Evolutionary conservation across 2,888 invertebrate genomes (phyloP).

Genomic region (Epinotia nisella): DNA sequence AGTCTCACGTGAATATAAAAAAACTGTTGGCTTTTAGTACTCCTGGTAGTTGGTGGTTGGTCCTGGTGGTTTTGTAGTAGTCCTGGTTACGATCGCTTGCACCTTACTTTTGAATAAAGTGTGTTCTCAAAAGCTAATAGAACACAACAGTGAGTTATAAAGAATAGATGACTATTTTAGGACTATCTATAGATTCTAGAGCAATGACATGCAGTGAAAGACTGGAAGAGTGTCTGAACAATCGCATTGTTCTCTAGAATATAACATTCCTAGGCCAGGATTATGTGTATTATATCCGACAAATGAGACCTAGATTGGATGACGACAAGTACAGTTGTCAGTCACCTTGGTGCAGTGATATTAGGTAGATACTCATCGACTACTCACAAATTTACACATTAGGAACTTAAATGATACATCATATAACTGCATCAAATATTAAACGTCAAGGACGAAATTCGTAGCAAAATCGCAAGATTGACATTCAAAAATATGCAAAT

Average conservation of each 20-base stretch:
- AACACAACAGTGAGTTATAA: not conserved
- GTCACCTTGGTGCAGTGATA: constrained; percentile 18
- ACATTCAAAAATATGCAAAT: constrained; percentile 49
- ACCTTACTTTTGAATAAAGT: not conserved
- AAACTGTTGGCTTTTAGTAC: too few species aligned
- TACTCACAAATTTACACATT: not conserved
- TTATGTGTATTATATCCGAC: not conserved
- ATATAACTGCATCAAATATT: constrained; percentile 48
- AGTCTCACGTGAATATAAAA: not conserved
- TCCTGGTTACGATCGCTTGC: not conserved
- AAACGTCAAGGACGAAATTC: constrained; percentile 67
- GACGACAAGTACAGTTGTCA: constrained; percentile 25
- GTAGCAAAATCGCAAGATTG: constrained; percentile 48
- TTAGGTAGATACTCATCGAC: not conserved
- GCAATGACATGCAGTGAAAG: not conserved
- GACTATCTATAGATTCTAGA: constrained; percentile 10
- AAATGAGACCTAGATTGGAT: constrained; percentile 2
- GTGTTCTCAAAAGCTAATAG: constrained; percentile 11
- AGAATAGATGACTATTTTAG: constrained; percentile 10
- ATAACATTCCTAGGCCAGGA: not conserved
- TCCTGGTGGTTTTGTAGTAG: too few species aligned
- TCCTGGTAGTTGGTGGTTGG: too few species aligned
- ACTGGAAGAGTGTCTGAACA: not conserved
- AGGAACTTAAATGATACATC: constrained; percentile 4
- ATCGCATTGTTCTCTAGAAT: not conserved